These are phyloP conservation scores for Leptogaster cylindrica DNA, from an alignment of 2,888 invertebrate genomes.

Conservation along the genomic window DNA sequence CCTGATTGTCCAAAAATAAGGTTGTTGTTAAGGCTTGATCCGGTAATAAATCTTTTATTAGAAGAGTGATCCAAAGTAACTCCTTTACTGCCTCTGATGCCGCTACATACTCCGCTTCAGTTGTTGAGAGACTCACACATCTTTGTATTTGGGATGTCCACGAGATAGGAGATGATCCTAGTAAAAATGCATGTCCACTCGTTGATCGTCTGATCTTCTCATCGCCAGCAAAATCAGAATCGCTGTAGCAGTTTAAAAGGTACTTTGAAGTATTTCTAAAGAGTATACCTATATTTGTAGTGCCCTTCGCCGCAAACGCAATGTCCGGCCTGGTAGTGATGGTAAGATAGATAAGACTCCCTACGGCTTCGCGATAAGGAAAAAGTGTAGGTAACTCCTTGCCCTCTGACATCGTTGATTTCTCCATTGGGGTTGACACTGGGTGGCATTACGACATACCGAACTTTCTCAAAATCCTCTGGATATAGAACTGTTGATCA, in stretches of 20 bases:
- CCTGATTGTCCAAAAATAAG: constrained; percentile 43
- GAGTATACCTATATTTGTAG: constrained; percentile 43
- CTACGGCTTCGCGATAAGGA: not conserved
- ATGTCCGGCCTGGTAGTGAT: constrained; percentile 46
- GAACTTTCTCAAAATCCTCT: constrained; percentile 28
- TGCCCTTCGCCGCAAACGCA: constrained; percentile 41
- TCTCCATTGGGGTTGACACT: constrained; percentile 34
- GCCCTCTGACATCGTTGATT: too few species aligned
- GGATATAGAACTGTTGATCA: constrained; percentile 26
- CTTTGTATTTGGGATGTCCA: constrained; percentile 43
- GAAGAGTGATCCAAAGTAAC: constrained; percentile 40
- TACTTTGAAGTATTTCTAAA: too few species aligned
- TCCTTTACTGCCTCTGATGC: constrained; percentile 51
- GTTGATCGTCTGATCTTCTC: not conserved
- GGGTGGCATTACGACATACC: constrained; percentile 27
- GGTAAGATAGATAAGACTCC: constrained; percentile 10
- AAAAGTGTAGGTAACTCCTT: too few species aligned
- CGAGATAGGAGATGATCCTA: constrained; percentile 26
- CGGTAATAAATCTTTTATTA: constrained; percentile 44
- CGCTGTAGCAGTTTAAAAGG: constrained; percentile 32
- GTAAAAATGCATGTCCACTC: constrained; percentile 36
- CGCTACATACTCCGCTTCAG: constrained; percentile 54
- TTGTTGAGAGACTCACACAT: constrained; percentile 49
- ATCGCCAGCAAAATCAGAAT: constrained; percentile 42
- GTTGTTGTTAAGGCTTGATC: too few species aligned